Evolutionary conservation across 2,113 vertebrate genomes (phyloP), one percentile per base, ranked within the genome.

Genomic region (Chaetodon trifascialis): DNA sequence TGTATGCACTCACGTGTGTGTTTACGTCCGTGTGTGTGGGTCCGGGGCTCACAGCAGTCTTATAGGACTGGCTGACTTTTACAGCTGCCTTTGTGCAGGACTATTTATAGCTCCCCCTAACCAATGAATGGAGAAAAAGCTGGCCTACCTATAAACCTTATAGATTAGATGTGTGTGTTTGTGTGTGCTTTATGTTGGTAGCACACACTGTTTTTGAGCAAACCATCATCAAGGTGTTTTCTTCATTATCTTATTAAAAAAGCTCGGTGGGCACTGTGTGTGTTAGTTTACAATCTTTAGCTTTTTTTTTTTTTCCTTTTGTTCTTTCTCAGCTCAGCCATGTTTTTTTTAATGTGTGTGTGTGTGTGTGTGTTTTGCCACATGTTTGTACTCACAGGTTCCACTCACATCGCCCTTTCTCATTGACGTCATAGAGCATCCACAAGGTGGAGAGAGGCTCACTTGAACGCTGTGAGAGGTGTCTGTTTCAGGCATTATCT

Each of bases 101-200:
- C 92, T 94, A 94, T 94, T 94, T 94, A 93, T 93, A 92, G 93
- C 89, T 62, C 77, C 84, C 87, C 84, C 92, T 86, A 79, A 88
- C 82, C 88, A 89, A 68, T 88, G 78, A 92, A 86, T 80, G 74
- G 69, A 85, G 80, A 65, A 82, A 86, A 88, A 44, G 82, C 83
- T 52, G 63, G 69, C 54, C 74, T 86, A 73, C 88, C 93, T 90
- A 87, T 88, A 91, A 92, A 90, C 78, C 82, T 58, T 76, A 83
- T 84, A 88, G 71, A 90, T 88, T 86, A 89, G 81, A 82, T 82
- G 56, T 78, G 74, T 60, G 78, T 64, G 68, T 83, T n/a, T 79
- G 72, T 75, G 68, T 78, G 73, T 30, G 1, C 47, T 83, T 77
- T 68, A 47, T 58, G 72, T 84, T 54, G 38, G 49, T 44, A 73